Conservation (phyloP, 2,888 invertebrate genomes). For the Notocelia uddmanniana region DNA sequence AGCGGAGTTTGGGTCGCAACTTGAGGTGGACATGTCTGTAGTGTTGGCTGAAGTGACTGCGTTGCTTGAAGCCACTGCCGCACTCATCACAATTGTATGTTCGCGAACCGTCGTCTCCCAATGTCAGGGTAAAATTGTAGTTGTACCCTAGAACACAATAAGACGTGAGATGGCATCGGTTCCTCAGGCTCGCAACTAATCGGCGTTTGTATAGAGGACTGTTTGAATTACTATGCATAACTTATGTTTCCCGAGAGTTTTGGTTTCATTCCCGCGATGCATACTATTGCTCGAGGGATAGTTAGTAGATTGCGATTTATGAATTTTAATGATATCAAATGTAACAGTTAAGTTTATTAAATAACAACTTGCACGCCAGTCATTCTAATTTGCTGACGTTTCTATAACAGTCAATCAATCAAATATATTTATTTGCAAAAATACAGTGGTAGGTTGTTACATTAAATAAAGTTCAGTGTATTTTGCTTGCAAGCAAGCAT, state of each 20-base stretch:
- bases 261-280: not conserved
- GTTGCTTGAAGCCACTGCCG: constrained; percentile 49
- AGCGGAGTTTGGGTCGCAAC: constrained; percentile 53
- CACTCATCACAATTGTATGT: constrained; percentile 54
- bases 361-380: not conserved
- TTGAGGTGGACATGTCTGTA: constrained; percentile 57
- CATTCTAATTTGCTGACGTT: too few species aligned
- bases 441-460: too few species aligned
- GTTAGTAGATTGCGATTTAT: not conserved
- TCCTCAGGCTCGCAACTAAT: not conserved
- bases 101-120: constrained; percentile 48
- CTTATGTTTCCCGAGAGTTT: not conserved
- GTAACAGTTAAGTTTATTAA: not conserved
- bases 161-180: constrained; percentile 38
- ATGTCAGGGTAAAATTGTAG: constrained; percentile 33
- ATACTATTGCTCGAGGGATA: not conserved
- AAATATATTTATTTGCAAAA: too few species aligned
- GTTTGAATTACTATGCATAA: not conserved
- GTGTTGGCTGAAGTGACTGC: constrained; percentile 55
- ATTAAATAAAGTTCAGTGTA: too few species aligned
- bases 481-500: too few species aligned
- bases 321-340: not conserved
- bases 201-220: not conserved
- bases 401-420: too few species aligned
- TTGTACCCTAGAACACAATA: constrained; percentile 37